Evolutionary conservation across 2,888 invertebrate species (phyloP).

Genomic region (Cheiracanthium punctorium): DNA sequence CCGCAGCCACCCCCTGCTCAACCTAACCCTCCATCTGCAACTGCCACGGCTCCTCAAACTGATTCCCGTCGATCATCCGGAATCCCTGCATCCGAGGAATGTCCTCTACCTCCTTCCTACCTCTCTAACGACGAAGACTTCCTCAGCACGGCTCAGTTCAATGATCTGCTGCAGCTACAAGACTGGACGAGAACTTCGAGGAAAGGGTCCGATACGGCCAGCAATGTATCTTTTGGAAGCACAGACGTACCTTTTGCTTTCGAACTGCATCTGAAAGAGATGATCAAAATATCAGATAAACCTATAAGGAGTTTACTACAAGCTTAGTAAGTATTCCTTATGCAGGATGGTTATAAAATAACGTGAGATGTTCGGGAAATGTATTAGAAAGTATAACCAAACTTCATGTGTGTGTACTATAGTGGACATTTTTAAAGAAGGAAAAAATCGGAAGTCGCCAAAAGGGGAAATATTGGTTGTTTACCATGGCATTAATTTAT

Average conservation of each 20-base stretch:
- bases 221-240: slow-evolving; percentile 72
- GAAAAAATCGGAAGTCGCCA: no score
- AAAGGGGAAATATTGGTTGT: no score
- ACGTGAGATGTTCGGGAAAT: no score
- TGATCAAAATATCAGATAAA: slow-evolving; percentile 78
- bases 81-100: slow-evolving; percentile 8
- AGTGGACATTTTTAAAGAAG: no score
- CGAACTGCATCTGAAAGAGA: slow-evolving; percentile 77
- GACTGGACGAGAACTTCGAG: slow-evolving; percentile 62
- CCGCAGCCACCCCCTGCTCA: background rate
- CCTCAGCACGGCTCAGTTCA: slow-evolving; percentile 57
- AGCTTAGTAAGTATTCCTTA: slow-evolving; percentile 48
- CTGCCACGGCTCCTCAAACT: background rate
- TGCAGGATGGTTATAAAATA: no score
- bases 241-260: slow-evolving; percentile 74
- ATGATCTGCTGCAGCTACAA: slow-evolving; percentile 59
- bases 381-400: no score
- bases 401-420: no score
- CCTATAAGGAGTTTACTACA: slow-evolving; percentile 77
- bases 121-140: slow-evolving; percentile 62
- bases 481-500: no score
- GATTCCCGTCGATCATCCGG: slow-evolving; percentile 55
- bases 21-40: background rate
- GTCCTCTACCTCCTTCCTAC: slow-evolving; percentile 38
- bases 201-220: slow-evolving; percentile 72